Conservation (phyloP, 2,113 vertebrate species). For the Caranx melampygus region DNA sequence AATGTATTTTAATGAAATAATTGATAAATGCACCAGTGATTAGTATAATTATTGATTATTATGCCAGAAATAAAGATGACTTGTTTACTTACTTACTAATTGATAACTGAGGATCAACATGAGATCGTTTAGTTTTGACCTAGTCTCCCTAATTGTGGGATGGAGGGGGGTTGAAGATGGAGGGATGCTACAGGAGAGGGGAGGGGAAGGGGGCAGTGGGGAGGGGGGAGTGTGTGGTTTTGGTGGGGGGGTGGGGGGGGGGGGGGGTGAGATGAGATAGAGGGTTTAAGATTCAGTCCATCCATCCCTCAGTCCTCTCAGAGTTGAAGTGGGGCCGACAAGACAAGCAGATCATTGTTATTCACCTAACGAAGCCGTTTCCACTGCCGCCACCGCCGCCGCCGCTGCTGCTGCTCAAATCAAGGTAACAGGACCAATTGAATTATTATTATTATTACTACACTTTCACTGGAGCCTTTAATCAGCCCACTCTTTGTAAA, state of each 20-base stretch:
- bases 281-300: conserved; percentile 72
- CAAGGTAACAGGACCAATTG: conserved; percentile 67
- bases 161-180: conserved; percentile 9
- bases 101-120: background rate
- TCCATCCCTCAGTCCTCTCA: conserved; percentile 62
- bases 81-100: too few species aligned
- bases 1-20: background rate
- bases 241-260: background rate
- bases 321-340: conserved; percentile 49
- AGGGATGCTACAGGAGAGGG: conserved; percentile 15
- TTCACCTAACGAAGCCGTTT: conserved; percentile 40
- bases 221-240: conserved; percentile 16
- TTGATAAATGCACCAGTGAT: too few species aligned
- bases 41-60: too few species aligned
- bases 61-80: too few species aligned
- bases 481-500: conserved; percentile 26
- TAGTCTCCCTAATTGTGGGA: conserved; percentile 33
- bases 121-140: conserved; percentile 11
- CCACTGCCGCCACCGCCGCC: conserved; percentile 2
- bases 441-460: conserved; percentile 39
- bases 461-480: conserved; percentile 11
- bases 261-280: conserved; percentile 52
- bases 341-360: conserved; percentile 48
- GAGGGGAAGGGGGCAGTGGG: background rate
- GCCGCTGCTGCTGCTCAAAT: conserved; percentile 19